Percentiles rank a stretch among this genome's conserved stretches.
Evolutionary conservation across 2,113 vertebrate species (phyloP).

Genomic region (Calidris pugnax): DNA sequence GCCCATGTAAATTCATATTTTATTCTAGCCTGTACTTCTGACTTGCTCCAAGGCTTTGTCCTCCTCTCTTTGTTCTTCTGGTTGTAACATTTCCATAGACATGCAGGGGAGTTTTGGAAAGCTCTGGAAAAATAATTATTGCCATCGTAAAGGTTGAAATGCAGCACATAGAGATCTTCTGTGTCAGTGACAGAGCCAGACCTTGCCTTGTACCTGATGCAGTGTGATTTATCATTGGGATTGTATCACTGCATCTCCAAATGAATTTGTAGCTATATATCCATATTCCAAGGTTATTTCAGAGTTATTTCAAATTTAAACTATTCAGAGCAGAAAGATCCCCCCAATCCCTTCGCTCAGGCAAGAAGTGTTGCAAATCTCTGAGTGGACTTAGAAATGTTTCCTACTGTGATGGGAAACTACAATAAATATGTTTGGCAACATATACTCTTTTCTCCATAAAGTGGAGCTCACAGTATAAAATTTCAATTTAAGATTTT

Average conservation of each 20-base stretch:
- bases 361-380: not conserved
- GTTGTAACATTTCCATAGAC: not conserved
- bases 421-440: not conserved
- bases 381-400: not conserved
- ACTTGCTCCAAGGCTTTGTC: not conserved
- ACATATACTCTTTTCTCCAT: not conserved
- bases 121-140: not conserved
- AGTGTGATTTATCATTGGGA: not conserved
- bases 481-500: not conserved
- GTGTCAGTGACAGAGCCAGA: not conserved
- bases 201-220: not conserved
- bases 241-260: not conserved
- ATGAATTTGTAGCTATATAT: not conserved
- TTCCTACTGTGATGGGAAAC: not conserved
- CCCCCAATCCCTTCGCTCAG: not conserved
- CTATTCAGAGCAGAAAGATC: not conserved
- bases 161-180: not conserved
- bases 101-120: not conserved
- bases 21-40: not conserved
- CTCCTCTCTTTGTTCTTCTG: not conserved
- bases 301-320: not conserved
- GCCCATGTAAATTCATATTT: rapidly evolving
- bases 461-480: not conserved
- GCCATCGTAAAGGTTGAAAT: not conserved
- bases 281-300: not conserved